phyloP scores from a whole-genome alignment of 2,888 invertebrate genomes.

The Leptopilina drosophilae region DNA sequence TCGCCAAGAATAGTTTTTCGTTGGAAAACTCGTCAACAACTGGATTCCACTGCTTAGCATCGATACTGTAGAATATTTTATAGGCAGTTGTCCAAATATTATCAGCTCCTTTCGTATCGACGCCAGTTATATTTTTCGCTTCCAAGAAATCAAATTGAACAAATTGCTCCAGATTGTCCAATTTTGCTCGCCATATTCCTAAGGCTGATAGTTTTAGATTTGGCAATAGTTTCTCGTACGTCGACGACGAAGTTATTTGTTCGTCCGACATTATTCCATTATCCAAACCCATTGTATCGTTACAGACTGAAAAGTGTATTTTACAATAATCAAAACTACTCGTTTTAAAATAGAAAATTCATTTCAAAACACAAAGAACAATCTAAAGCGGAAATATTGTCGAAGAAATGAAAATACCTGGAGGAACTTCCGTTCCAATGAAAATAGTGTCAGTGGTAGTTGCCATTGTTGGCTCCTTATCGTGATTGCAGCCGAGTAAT shows the following conservation, averaged over 20 bases:
- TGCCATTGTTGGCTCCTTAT: constrained; percentile 39
- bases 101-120: constrained; percentile 85
- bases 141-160: constrained; percentile 87
- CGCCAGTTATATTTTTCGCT: constrained; percentile 86
- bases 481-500: constrained; percentile 84
- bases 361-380: no score
- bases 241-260: constrained; percentile 84
- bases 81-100: constrained; percentile 87
- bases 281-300: constrained; percentile 86
- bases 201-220: constrained; percentile 60
- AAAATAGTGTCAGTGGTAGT: constrained; percentile 24
- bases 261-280: constrained; percentile 81
- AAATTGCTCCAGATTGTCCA: constrained; percentile 65
- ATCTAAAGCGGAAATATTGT: background rate
- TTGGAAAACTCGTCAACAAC: constrained; percentile 79
- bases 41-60: constrained; percentile 85
- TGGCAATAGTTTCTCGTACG: constrained; percentile 55
- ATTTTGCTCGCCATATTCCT: constrained; percentile 62
- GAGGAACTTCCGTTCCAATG: constrained; percentile 48
- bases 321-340: background rate
- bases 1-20: constrained; percentile 84
- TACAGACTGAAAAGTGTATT: constrained; percentile 78
- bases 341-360: no score
- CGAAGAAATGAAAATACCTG: constrained; percentile 49
- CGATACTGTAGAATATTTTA: constrained; percentile 85